phyloP scores from a whole-genome alignment of 2,888 invertebrate species.

The Dolichomitus sp. region DNA sequence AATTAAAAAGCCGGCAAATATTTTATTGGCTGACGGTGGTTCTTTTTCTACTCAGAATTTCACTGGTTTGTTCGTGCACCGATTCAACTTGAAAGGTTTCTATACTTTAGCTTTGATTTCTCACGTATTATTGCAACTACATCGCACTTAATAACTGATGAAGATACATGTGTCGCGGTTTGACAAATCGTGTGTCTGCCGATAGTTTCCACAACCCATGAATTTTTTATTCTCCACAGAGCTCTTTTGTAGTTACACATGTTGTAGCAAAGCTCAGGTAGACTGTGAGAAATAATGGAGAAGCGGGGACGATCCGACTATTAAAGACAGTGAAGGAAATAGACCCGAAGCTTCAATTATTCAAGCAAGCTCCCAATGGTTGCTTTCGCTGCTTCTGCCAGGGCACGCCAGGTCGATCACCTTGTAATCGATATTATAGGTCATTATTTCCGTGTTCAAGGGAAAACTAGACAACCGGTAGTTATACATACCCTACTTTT shows the following conservation, averaged over 20 bases:
- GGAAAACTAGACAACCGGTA: not conserved
- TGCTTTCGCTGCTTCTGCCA: slow-evolving; percentile 46
- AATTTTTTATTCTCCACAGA: not conserved
- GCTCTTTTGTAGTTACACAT: not conserved
- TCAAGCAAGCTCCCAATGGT: slow-evolving; percentile 54
- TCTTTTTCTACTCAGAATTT: not conserved
- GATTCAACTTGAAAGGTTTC: not conserved
- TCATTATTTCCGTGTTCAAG: slow-evolving; percentile 12
- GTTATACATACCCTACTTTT: not conserved
- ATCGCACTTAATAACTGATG: not conserved
- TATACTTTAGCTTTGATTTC: not conserved
- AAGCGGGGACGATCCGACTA: slow-evolving; percentile 28
- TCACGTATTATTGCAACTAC: not conserved
- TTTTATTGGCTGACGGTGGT: not conserved
- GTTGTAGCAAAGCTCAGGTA: slow-evolving; percentile 21
- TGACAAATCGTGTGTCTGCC: slow-evolving; percentile 16
- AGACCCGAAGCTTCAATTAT: slow-evolving; percentile 55
- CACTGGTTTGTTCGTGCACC: not conserved
- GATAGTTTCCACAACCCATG: not conserved
- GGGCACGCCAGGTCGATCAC: slow-evolving; percentile 61
- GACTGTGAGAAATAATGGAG: slow-evolving; percentile 27
- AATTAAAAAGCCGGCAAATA: not conserved
- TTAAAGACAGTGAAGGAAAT: slow-evolving; percentile 41
- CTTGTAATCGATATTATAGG: slow-evolving; percentile 54
- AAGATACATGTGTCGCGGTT: slow-evolving; percentile 4